A percentile compares a stretch with the other conserved stretches of the same genome.
These are phyloP conservation scores for Drosophila azteca DNA, from an alignment of 1,140 invertebrate genomes.

Conservation along the genomic window DNA sequence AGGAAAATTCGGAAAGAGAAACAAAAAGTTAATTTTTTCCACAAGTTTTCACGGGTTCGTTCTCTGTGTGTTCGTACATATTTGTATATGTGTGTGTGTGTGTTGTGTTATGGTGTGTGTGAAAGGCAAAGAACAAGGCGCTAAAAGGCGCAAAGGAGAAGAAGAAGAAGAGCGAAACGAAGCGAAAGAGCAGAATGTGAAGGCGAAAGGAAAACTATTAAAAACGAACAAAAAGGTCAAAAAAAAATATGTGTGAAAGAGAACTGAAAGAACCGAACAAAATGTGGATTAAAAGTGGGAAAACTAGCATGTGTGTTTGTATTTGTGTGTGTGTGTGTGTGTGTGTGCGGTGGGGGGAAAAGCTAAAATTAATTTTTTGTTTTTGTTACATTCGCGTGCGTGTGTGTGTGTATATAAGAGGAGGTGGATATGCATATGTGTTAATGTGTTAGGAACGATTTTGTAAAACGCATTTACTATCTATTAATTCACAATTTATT, in stretches of 20 bases:
- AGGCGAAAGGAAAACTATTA: constrained; percentile 40
- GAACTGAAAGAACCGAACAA: constrained; percentile 42
- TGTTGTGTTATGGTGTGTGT: background rate
- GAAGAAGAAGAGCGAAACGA: constrained; percentile 1
- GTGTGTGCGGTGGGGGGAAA: constrained; percentile 50
- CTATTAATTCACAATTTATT: constrained; percentile 37
- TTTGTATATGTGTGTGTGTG: no score
- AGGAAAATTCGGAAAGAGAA: constrained; percentile 40
- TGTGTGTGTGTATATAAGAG: constrained; percentile 11
- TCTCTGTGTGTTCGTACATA: no score
- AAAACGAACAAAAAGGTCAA: constrained; percentile 54
- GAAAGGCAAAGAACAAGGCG: constrained; percentile 4
- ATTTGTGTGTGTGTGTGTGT: constrained; percentile 27
- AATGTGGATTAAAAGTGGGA: constrained; percentile 74
- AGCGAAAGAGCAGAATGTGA: constrained; percentile 14
- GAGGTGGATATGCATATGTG: background rate
- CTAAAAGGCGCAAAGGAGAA: constrained; percentile 21
- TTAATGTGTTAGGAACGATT: constrained; percentile 39
- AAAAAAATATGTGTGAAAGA: constrained; percentile 30
- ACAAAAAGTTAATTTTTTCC: constrained; percentile 44
- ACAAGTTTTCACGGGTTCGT: no score
- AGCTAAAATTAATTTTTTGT: constrained; percentile 81
- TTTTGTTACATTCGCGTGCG: constrained; percentile 66
- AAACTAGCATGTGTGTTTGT: constrained; percentile 53
- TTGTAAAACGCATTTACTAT: constrained; percentile 74